Base-by-base conservation (phyloP, 2,113 vertebrate species). In the Oxyura jamaicensis region DNA sequence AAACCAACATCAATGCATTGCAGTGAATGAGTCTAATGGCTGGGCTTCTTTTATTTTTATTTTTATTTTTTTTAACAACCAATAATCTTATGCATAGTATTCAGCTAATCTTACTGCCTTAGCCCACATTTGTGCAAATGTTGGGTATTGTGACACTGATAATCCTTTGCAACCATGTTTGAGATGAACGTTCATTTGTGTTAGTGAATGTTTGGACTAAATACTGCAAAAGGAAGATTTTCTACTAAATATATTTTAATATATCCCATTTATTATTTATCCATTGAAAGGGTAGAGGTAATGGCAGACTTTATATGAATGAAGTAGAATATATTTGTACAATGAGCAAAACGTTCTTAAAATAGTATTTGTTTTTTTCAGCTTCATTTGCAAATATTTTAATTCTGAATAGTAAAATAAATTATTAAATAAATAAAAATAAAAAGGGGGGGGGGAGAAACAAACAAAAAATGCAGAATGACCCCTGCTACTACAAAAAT, bases 241-340 rank as follows among this genome's bases (percentile, higher is more conserved):
- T 67, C 11, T 82, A 19, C 23, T 50, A 66, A 41, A 6, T 2
- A 9, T 6, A 41, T n/a, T 86, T 41, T n/a, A 39, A 17, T 42
- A 35, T 50, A 10, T 59, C 11, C 10, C 76, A 41, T 3, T 66
- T 53, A 53, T 25, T 74, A 80, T 13, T 77, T 83, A 50, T 5
- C 14, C 56, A 14, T 15, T 52, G 59, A 59, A 77, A 79, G 6
- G 9, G n/a, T 6, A 68, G 21, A 65, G 7, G 6, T 2, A 69
- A 59, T 50, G 3, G 22, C 21, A 72, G 28, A 39, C 72, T 67
- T 74, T 18, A 53, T 69, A 56, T 76, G 0, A 52, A 44, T 52
- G 9, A 4, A 50, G 2, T 46, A 71, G 2, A 53, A 7, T 3
- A 65, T 3, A 41, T 41, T 58, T 1, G 1, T 36, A 39, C 6